Evolutionary conservation across 2,888 invertebrate genomes (phyloP).

Genomic region (Isoperla grammatica): DNA sequence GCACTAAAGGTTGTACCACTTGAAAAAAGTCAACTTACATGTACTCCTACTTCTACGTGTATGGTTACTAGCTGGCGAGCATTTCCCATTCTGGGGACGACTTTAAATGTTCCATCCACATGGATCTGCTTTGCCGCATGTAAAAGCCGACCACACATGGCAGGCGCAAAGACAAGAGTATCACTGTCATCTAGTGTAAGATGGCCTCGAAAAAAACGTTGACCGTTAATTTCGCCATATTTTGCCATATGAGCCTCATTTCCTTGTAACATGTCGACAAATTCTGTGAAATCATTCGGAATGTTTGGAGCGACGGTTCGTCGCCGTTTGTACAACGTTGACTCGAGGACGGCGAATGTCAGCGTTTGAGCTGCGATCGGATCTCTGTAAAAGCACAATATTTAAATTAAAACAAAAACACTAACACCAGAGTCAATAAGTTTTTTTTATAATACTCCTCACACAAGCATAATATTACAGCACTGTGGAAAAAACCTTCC

Average conservation of each 20-base stretch:
- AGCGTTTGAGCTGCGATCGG: too few species aligned
- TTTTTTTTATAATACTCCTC: too few species aligned
- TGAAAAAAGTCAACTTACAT: too few species aligned
- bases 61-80: neutral
- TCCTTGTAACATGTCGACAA: neutral
- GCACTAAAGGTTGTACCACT: too few species aligned
- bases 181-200: neutral
- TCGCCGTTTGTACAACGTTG: conserved; percentile 3
- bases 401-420: too few species aligned
- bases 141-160: neutral
- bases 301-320: neutral
- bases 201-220: neutral
- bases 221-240: neutral
- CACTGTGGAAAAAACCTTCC: too few species aligned
- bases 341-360: neutral
- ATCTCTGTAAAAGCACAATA: too few species aligned
- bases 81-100: neutral
- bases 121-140: neutral
- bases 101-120: conserved; percentile 1
- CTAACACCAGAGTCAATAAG: too few species aligned
- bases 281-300: neutral
- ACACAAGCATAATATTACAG: too few species aligned
- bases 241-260: neutral
- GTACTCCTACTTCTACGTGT: neutral
- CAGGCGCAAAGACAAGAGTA: neutral